phyloP scores from a whole-genome alignment of 2,797 vertebrate species.

The Corythornis leucogaster region DNA sequence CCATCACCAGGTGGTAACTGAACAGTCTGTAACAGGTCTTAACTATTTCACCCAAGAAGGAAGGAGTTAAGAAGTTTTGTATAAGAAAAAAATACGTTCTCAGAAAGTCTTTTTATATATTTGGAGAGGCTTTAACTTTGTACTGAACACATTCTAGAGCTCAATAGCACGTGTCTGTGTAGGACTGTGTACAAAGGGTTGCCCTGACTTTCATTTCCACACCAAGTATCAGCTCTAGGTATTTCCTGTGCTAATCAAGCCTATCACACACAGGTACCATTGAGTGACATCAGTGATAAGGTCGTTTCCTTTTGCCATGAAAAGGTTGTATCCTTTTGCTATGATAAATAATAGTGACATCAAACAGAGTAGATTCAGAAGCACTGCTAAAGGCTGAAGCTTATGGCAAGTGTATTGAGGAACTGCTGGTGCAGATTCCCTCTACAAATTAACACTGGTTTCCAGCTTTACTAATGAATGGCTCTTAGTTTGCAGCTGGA shows the following conservation, averaged over 20 bases:
- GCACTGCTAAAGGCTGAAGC: neutral
- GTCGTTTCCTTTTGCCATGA: neutral
- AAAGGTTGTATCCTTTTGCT: neutral
- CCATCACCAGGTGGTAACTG: neutral
- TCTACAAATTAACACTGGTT: constrained; percentile 51
- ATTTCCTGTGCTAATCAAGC: neutral
- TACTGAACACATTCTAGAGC: neutral
- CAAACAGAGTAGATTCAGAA: neutral
- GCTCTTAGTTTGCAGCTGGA: constrained; percentile 58
- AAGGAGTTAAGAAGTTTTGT: neutral
- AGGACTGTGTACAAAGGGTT: neutral
- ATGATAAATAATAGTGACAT: neutral
- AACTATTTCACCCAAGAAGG: neutral
- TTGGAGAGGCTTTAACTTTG: neutral
- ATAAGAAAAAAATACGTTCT: neutral
- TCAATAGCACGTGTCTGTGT: neutral
- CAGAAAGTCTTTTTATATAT: neutral
- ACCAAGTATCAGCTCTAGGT: neutral
- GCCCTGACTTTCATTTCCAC: neutral
- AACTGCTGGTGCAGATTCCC: constrained; percentile 21
- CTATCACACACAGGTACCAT: neutral
- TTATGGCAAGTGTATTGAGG: neutral
- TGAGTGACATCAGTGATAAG: neutral
- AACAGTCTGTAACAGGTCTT: neutral
- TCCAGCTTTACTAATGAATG: constrained; percentile 54